A percentile compares a stretch with the other conserved stretches of the same genome.
Conservation (phyloP, 2,888 invertebrate genomes). For the Lepidocyrtoides sp. region DNA sequence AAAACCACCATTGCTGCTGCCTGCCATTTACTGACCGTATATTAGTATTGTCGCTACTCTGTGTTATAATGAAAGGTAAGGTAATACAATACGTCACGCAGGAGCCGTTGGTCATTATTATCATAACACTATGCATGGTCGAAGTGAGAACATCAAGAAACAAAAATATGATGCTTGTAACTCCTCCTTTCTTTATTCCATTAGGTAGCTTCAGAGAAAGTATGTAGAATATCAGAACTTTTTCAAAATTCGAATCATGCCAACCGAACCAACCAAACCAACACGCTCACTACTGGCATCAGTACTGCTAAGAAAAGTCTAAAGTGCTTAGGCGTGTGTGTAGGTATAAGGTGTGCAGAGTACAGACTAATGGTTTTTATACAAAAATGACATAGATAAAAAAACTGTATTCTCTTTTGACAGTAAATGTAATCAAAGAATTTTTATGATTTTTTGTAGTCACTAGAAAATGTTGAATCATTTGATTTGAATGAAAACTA, state of each 20-base stretch:
- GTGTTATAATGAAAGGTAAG: neutral
- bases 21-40: neutral
- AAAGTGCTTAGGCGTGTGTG: no score
- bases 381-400: conserved; percentile 31
- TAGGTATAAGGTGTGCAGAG: no score
- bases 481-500: neutral
- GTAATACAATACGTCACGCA: conserved; percentile 25
- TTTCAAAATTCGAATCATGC: neutral
- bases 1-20: neutral
- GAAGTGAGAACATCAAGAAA: conserved; percentile 45
- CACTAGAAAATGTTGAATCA: neutral
- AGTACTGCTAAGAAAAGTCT: neutral
- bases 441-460: conserved; percentile 25
- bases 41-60: neutral
- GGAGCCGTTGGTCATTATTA: conserved; percentile 38
- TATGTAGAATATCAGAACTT: neutral
- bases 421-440: conserved; percentile 65
- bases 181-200: conserved; percentile 71
- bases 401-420: conserved; percentile 46
- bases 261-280: no score
- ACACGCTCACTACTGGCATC: neutral
- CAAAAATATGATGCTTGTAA: conserved; percentile 58
- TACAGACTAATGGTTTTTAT: conserved; percentile 17
- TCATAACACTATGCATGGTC: no score
- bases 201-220: conserved; percentile 58